Percentiles rank a stretch among this genome's conserved stretches.
Conservation (phyloP, 2,888 invertebrate genomes). For the Dione vanillae region DNA sequence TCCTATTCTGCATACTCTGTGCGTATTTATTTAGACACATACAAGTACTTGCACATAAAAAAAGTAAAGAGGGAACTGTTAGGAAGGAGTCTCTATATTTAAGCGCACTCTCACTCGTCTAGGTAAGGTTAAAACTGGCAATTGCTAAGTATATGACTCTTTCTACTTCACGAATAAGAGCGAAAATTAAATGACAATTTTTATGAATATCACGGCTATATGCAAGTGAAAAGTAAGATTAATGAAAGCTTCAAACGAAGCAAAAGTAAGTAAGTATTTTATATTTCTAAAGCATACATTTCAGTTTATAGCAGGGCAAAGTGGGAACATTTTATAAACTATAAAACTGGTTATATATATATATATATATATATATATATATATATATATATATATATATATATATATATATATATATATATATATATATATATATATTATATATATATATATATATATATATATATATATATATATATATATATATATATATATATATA, state of each 20-base stretch:
- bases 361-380: not conserved
- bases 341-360: too few species aligned
- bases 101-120: slow-evolving; percentile 28
- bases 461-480: too few species aligned
- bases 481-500: too few species aligned
- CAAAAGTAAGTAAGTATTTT: slow-evolving; percentile 28
- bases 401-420: too few species aligned
- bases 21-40: slow-evolving; percentile 20
- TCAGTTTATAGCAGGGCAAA: not conserved
- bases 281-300: slow-evolving; percentile 1
- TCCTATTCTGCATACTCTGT: not conserved
- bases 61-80: slow-evolving; percentile 28
- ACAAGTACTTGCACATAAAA: slow-evolving; percentile 31
- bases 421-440: too few species aligned
- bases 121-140: slow-evolving; percentile 31
- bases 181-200: not conserved
- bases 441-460: too few species aligned
- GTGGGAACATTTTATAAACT: too few species aligned
- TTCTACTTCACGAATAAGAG: not conserved
- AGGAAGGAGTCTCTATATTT: slow-evolving; percentile 31
- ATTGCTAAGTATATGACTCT: slow-evolving; percentile 13
- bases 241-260: slow-evolving; percentile 31
- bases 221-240: slow-evolving; percentile 12
- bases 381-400: too few species aligned
- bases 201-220: not conserved